phyloP scores from a whole-genome alignment of 2,797 vertebrate species.

The Orestias chungarensis region DNA sequence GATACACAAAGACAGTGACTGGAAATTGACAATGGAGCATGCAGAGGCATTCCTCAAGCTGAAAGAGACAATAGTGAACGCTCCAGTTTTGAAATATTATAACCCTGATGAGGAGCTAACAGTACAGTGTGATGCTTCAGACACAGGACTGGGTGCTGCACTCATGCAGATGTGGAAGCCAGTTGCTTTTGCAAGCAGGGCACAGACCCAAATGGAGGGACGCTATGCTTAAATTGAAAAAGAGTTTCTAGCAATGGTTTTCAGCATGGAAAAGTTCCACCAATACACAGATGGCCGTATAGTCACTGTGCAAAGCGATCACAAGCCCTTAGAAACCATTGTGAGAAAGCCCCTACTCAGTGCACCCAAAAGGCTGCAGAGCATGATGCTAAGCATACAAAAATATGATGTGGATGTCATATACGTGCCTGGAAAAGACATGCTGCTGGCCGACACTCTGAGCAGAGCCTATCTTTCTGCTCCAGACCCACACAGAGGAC shows the following conservation, averaged over 20 bases:
- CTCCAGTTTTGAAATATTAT: conserved; percentile 20
- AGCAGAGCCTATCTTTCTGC: conserved; percentile 18
- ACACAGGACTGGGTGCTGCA: conserved; percentile 20
- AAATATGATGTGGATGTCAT: conserved; percentile 17
- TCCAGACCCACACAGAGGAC: too few species aligned
- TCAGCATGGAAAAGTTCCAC: conserved; percentile 15
- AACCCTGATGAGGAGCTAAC: neutral
- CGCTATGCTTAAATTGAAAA: conserved; percentile 25
- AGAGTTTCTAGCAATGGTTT: conserved; percentile 1
- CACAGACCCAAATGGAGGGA: neutral
- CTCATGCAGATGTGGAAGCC: conserved; percentile 31
- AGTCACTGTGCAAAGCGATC: neutral
- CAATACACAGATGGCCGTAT: neutral
- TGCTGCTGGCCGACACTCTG: conserved; percentile 23
- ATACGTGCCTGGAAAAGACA: conserved; percentile 12
- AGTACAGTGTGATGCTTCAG: conserved; percentile 24
- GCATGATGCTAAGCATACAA: conserved; percentile 27
- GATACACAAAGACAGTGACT: conserved; percentile 20
- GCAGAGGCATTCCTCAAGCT: conserved; percentile 21
- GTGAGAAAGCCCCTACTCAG: conserved; percentile 9
- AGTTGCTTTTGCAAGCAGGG: neutral
- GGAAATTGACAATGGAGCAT: conserved; percentile 20
- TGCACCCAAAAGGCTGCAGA: conserved; percentile 28
- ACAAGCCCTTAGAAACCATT: conserved; percentile 27
- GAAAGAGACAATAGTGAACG: conserved; percentile 23